phyloP scores from a whole-genome alignment of 2,113 vertebrate genomes.

The Pterocles orientalis region DNA sequence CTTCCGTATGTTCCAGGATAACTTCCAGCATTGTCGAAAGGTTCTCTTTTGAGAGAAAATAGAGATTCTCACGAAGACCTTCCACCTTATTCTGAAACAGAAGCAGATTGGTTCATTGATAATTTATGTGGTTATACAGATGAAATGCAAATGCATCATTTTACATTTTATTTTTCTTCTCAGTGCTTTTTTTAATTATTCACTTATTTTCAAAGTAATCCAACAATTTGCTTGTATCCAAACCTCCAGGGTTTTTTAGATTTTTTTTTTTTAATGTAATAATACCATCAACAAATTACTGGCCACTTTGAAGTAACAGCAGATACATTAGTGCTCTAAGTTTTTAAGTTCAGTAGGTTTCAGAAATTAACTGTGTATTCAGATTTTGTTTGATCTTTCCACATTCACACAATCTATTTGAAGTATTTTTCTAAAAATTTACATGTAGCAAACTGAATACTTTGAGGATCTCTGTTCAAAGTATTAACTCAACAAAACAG shows the following conservation, averaged over 20 bases:
- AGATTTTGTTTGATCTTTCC: neutral
- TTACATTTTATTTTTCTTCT: neutral
- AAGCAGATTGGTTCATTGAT: neutral
- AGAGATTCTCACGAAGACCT: constrained; percentile 87
- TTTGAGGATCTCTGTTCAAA: neutral
- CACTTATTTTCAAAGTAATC: neutral
- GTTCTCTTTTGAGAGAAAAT: constrained; percentile 83
- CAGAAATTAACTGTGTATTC: neutral
- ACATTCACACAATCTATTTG: neutral
- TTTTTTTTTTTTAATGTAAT: neutral
- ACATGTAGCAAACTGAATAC: neutral
- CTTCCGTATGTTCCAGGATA: constrained; percentile 91
- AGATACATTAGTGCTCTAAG: neutral
- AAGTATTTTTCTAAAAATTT: neutral
- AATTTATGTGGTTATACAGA: neutral
- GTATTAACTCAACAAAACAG: neutral
- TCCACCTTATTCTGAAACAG: constrained; percentile 86
- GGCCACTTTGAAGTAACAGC: neutral
- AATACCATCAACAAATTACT: neutral
- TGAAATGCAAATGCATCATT: neutral
- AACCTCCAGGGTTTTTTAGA: neutral
- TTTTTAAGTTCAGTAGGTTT: neutral
- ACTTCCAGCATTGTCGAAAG: constrained; percentile 84
- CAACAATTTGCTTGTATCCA: neutral
- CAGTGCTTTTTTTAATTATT: neutral